These are phyloP conservation scores for Scortum barcoo DNA, from an alignment of 2,113 vertebrate species.

Conservation along the genomic window DNA sequence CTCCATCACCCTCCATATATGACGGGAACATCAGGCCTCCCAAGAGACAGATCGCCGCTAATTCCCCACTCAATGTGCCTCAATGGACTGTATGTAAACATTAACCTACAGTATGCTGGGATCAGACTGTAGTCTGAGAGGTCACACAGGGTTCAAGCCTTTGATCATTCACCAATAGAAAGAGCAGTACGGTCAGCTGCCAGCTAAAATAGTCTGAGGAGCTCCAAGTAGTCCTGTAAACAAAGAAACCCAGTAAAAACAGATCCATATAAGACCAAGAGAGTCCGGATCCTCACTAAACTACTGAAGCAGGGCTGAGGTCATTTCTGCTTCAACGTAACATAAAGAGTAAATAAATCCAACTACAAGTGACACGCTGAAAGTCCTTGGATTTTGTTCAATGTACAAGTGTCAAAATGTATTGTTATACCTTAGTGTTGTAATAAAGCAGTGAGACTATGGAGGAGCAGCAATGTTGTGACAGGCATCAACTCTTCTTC, in stretches of 20 bases:
- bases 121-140: constrained; percentile 22
- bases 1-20: not conserved
- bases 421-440: not conserved
- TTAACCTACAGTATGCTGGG: constrained; percentile 16
- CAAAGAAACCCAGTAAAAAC: constrained; percentile 1
- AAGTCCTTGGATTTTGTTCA: not conserved
- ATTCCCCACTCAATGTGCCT: constrained; percentile 24
- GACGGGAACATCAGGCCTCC: not conserved
- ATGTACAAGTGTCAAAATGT: not conserved
- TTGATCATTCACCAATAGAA: constrained; percentile 49
- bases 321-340: not conserved
- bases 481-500: not conserved
- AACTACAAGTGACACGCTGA: not conserved
- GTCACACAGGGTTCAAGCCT: constrained; percentile 51
- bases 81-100: constrained; percentile 33
- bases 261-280: not conserved
- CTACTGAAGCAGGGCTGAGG: not conserved
- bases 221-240: constrained; percentile 17
- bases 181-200: constrained; percentile 36
- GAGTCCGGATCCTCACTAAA: not conserved
- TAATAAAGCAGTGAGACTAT: not conserved
- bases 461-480: not conserved
- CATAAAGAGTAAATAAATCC: not conserved
- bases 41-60: constrained; percentile 6
- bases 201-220: constrained; percentile 1